Evolutionary conservation across 2,113 vertebrate genomes (phyloP).

Genomic region (Cheilinus undulatus): DNA sequence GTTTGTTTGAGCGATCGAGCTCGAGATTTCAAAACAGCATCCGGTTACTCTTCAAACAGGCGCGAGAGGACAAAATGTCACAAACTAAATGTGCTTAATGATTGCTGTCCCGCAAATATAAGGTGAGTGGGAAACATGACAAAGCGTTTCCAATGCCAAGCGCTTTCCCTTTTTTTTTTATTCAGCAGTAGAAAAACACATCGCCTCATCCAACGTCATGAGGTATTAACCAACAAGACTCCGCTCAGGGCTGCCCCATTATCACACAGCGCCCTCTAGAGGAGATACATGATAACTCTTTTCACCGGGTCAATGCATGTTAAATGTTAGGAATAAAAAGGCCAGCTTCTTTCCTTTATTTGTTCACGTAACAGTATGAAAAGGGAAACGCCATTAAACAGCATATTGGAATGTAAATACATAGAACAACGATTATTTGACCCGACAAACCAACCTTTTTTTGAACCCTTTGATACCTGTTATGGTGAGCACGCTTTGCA

Average conservation of each 20-base stretch:
- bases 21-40: conserved; percentile 45
- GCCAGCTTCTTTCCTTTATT: no score
- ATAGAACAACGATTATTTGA: no score
- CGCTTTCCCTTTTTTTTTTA: background rate
- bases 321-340: no score
- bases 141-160: conserved; percentile 13
- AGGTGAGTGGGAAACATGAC: conserved; percentile 28
- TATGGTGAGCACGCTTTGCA: no score
- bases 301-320: no score
- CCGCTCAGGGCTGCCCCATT: background rate
- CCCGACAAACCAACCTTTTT: no score
- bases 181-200: conserved; percentile 3
- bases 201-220: conserved; percentile 13
- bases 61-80: background rate
- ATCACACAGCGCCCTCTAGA: conserved; percentile 25
- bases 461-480: no score
- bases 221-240: background rate
- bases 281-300: no score
- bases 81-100: conserved; percentile 19
- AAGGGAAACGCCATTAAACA: no score
- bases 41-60: conserved; percentile 10
- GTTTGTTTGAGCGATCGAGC: background rate
- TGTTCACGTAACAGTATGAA: no score
- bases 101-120: background rate
- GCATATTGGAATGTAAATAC: no score